phyloP scores from a whole-genome alignment of 2,113 vertebrate genomes.

The Coryphaenoides rupestris region DNA sequence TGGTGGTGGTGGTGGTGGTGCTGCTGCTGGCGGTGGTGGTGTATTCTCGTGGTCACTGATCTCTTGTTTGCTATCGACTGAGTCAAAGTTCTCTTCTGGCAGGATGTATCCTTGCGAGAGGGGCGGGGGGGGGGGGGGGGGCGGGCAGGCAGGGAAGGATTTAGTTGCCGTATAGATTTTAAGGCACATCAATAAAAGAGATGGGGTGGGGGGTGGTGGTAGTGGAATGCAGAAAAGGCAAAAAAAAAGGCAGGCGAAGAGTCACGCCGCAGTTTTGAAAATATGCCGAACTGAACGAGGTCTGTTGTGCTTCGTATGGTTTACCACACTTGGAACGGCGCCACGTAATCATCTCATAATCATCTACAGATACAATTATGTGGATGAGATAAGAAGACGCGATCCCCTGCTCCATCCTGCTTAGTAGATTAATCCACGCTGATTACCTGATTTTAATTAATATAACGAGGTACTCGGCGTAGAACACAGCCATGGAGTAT shows the following conservation, averaged over 20 bases:
- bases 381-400: slow-evolving; percentile 60
- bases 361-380: slow-evolving; percentile 65
- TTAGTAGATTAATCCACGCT: slow-evolving; percentile 67
- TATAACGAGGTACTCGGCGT: slow-evolving; percentile 39
- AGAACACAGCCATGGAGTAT: no score
- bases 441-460: slow-evolving; percentile 70
- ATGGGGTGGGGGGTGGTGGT: slow-evolving; percentile 15
- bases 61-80: slow-evolving; percentile 45
- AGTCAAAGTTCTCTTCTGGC: slow-evolving; percentile 41
- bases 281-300: slow-evolving; percentile 1
- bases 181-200: slow-evolving; percentile 57
- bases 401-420: slow-evolving; percentile 65
- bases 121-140: background rate
- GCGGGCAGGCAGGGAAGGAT: slow-evolving; percentile 25
- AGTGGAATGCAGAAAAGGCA: slow-evolving; percentile 12
- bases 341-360: slow-evolving; percentile 53
- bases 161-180: slow-evolving; percentile 32
- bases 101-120: slow-evolving; percentile 48
- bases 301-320: slow-evolving; percentile 44
- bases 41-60: slow-evolving; percentile 27
- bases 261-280: slow-evolving; percentile 7
- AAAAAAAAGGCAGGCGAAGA: slow-evolving; percentile 11
- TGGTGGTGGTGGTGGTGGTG: no score
- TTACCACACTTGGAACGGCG: background rate
- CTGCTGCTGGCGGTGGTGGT: no score